phyloP scores from a whole-genome alignment of 2,888 invertebrate species.

The Eremobia ochroleuca region DNA sequence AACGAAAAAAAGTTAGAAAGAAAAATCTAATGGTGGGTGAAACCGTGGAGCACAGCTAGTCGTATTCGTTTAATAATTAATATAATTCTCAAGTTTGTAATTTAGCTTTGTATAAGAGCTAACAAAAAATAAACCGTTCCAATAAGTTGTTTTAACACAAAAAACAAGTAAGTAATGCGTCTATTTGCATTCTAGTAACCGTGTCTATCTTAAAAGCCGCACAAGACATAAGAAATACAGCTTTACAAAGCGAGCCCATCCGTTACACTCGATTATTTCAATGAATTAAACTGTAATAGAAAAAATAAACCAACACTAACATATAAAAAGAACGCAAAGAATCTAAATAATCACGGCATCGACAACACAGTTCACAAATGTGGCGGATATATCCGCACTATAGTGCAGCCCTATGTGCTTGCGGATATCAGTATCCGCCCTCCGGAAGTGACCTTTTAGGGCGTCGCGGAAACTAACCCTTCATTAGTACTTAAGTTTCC shows the following conservation, averaged over 20 bases:
- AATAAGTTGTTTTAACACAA: not conserved
- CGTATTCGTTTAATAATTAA: not conserved
- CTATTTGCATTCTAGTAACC: conserved; percentile 1
- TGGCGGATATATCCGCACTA: conserved; percentile 17
- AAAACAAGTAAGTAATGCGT: not conserved
- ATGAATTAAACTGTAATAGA: not conserved
- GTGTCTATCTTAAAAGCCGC: not conserved
- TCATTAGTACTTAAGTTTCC: conserved; percentile 41
- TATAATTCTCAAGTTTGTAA: not conserved
- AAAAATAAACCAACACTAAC: not conserved
- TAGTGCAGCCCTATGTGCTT: conserved; percentile 32
- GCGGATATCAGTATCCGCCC: conserved; percentile 45
- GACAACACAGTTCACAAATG: not conserved
- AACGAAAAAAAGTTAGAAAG: not conserved
- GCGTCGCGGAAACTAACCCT: conserved; percentile 51
- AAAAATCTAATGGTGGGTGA: not conserved
- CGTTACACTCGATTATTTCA: conserved; percentile 12
- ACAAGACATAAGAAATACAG: conserved; percentile 2
- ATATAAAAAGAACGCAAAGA: not conserved
- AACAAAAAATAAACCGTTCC: not conserved
- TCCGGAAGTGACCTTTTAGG: conserved; percentile 59
- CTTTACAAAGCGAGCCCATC: not conserved
- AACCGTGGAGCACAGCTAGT: not conserved
- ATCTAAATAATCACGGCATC: not conserved
- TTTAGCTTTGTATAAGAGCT: not conserved